phyloP scores from a whole-genome alignment of 1,140 invertebrate species.

The Leptinotarsa defecta region DNA sequence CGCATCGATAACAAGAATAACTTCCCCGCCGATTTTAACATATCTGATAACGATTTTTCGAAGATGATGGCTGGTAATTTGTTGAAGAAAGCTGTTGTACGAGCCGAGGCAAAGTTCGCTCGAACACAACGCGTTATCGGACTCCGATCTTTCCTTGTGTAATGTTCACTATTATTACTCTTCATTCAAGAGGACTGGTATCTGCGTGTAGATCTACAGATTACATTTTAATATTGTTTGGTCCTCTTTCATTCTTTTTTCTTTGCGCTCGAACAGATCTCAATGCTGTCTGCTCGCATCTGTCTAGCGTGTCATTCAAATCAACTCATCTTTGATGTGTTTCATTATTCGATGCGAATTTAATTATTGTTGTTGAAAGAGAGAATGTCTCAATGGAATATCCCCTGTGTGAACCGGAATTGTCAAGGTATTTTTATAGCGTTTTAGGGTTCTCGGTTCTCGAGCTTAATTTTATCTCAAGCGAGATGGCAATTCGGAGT shows the following conservation, averaged over 20 bases:
- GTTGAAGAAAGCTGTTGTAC: constrained; percentile 18
- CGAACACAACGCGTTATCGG: constrained; percentile 9
- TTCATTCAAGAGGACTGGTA: constrained; percentile 23
- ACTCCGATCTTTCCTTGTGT: constrained; percentile 19
- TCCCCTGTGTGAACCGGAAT: constrained; percentile 9
- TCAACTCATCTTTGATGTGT: constrained; percentile 13
- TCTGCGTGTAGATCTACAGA: constrained; percentile 14
- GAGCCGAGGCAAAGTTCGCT: constrained; percentile 7
- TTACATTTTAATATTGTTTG: constrained; percentile 27
- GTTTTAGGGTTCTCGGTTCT: too few relatives aligned
- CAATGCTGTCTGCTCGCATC: constrained; percentile 11
- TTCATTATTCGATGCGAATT: constrained; percentile 17
- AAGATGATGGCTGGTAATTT: constrained; percentile 17
- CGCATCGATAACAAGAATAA: not conserved
- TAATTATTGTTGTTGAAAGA: constrained; percentile 16
- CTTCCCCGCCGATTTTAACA: not conserved
- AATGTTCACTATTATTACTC: constrained; percentile 27
- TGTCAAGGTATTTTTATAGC: not conserved
- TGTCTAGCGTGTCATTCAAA: constrained; percentile 22
- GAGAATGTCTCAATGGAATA: constrained; percentile 6
- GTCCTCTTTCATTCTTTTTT: constrained; percentile 1
- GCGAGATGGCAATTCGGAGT: too few relatives aligned
- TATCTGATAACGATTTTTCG: not conserved
- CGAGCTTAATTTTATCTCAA: too few relatives aligned
- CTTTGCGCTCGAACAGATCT: constrained; percentile 17